Conservation (phyloP, 1,140 invertebrate species). For the Argopecten irradians region DNA sequence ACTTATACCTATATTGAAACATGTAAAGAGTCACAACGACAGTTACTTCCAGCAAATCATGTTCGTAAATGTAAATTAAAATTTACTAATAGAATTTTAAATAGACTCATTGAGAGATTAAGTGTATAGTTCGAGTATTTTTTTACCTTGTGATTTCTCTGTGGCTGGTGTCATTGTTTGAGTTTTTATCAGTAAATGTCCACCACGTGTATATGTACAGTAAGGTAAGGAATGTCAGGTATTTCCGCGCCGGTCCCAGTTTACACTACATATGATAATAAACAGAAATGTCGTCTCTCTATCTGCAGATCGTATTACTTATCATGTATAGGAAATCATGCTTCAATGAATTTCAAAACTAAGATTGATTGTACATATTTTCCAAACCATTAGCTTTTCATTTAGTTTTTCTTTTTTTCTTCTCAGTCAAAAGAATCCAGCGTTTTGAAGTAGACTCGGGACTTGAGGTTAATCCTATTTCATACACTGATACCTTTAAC, state of each 20-base stretch:
- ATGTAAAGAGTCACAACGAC: too few relatives aligned
- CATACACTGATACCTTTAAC: not conserved
- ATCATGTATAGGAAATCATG: not conserved
- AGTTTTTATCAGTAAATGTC: not conserved
- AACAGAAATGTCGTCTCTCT: not conserved
- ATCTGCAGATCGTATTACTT: not conserved
- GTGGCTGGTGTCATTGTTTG: too few relatives aligned
- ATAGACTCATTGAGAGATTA: too few relatives aligned
- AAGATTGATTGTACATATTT: not conserved
- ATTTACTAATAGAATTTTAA: too few relatives aligned
- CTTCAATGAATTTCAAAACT: not conserved
- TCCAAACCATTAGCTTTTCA: constrained; percentile 2
- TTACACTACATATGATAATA: too few relatives aligned
- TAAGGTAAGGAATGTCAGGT: not conserved
- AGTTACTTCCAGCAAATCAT: too few relatives aligned
- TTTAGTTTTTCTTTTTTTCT: not conserved
- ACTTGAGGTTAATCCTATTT: not conserved
- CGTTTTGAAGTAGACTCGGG: not conserved
- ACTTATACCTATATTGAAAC: too few relatives aligned
- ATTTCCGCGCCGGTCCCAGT: not conserved
- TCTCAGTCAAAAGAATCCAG: not conserved
- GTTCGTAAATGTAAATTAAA: too few relatives aligned
- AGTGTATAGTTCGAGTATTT: too few relatives aligned
- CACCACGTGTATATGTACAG: not conserved
- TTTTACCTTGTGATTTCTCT: too few relatives aligned